These are phyloP conservation scores for Oryctes rhinoceros DNA, from an alignment of 1,140 invertebrate species.

Conservation along the genomic window DNA sequence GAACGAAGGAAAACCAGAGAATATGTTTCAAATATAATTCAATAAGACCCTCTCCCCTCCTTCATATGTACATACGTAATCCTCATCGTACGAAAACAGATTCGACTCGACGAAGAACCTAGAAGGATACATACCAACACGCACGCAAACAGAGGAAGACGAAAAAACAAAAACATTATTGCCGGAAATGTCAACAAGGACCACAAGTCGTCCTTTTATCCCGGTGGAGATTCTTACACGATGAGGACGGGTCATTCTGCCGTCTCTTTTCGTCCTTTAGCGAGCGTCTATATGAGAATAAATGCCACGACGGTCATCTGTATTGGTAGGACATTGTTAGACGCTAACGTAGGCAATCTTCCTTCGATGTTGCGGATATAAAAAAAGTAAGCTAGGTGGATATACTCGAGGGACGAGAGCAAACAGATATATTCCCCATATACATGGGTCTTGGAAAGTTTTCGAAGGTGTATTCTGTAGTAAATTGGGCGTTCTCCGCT, in stretches of 20 bases:
- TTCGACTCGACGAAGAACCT: neutral
- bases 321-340: slow-evolving; percentile 34
- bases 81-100: slow-evolving; percentile 5
- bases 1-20: slow-evolving; percentile 12
- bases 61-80: slow-evolving; percentile 27
- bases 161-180: slow-evolving; percentile 35
- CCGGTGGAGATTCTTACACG: slow-evolving; percentile 12
- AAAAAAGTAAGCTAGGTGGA: slow-evolving; percentile 18
- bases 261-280: neutral
- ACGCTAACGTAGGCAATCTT: slow-evolving; percentile 35
- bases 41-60: slow-evolving; percentile 2
- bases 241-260: neutral
- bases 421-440: neutral
- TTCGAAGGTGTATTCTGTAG: neutral
- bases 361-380: slow-evolving; percentile 9
- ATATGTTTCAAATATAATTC: slow-evolving; percentile 37
- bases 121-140: neutral
- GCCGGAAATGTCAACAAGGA: slow-evolving; percentile 35
- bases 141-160: neutral
- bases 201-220: slow-evolving; percentile 27
- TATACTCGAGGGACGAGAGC: slow-evolving; percentile 15
- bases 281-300: neutral
- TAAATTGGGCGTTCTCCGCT: neutral
- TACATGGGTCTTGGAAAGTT: neutral
- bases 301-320: slow-evolving; percentile 13